Evolutionary conservation across 2,113 vertebrate genomes (phyloP), one percentile per base, ranked within the genome.

Genomic region (Bubalus kerabau): DNA sequence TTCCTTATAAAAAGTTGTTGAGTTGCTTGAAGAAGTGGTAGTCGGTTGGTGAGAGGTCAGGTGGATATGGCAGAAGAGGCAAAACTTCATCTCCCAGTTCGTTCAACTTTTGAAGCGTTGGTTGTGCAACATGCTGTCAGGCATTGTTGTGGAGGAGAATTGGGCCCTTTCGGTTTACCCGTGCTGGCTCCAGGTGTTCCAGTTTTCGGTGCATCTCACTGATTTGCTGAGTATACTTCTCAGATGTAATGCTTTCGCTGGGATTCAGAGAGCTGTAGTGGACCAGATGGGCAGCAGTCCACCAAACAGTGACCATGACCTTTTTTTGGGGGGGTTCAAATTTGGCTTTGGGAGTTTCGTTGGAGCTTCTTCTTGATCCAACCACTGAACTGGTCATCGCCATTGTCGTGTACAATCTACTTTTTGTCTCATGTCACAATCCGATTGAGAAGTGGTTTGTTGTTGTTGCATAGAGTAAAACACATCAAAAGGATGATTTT

Each of bases 41-140:
- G 67, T 71, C 2, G 0, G n/a, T 40, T 71, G 67, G 19, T 40
- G n/a, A 23, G 67, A 71, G 19, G 67, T 71, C 67, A 40, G 67
- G 67, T 1, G 2, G n/a, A 71, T 71, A 23, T 23, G 19, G 67
- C 0, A 2, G n/a, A 71, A 23, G n/a, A 71, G 67, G 19, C 19
- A 12, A 71, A 71, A 40, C 67, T 6, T 71, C n/a, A 71, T 13
- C 12, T 19, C 19, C n/a, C n/a, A 40, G 5, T 6, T 71, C 10
- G 5, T 23, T 36, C 67, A 40, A 40, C 19, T 12, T 40, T 13
- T 40, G n/a, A 71, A 23, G 19, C 0, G 2, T 6, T 40, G 67
- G n/a, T 12, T 40, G n/a, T 71, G 67, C n/a, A 12, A 23, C 67
- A 40, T 1, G 19, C n/a, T 12, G n/a, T 40, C 1, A 0, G 67